Base-by-base conservation (phyloP, 2,888 invertebrate species). In the Parnassius orleans region DNA sequence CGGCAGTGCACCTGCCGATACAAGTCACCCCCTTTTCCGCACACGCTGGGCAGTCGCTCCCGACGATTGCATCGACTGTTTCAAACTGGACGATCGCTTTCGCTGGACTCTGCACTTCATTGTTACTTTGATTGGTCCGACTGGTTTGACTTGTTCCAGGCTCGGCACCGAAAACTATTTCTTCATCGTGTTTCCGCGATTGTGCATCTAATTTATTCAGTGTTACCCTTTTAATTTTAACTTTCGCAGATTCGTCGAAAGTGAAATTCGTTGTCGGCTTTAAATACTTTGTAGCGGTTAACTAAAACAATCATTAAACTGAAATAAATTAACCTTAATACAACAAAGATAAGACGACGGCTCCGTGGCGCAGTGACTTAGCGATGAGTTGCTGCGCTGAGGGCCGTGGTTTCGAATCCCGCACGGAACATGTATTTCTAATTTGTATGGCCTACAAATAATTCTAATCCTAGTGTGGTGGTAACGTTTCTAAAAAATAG, bases 1-100 rank as follows among this genome's bases (percentile, higher is more conserved):
- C 58, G 10, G 62, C 54, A 11, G 56, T 50, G 52, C 63, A 63
- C 24, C 59, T 63, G 33, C 63, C 63, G 9, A 63, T 59, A 24
- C 63, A 63, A 7, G 59, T 56, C n/a, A 59, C 10, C 5, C 63
- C 63, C 12, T 60, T 59, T 33, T 63, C 59, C 5, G 14, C 52
- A 41, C 63, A 63, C 11, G 52, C n/a, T n/a, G 63, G 63, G 12
- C 63, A 63, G 48, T 47, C 52, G 46, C 11, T 62, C 5, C 43
- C 57, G 10, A 41, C 10, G 3, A 42, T 10, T 2, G 53, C 41
- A 1, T 44, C 44, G 41, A 12, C 24, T 3, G 9, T 41, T 9
- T 61, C 56, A 1, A 44, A n/a, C 19, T 15, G 19, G 3, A 15
- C 42, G 5, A 0, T 44, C 3, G 14, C 7, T 24, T 11, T 51